phyloP scores from a whole-genome alignment of 2,113 vertebrate species.

The Oryzias celebensis region DNA sequence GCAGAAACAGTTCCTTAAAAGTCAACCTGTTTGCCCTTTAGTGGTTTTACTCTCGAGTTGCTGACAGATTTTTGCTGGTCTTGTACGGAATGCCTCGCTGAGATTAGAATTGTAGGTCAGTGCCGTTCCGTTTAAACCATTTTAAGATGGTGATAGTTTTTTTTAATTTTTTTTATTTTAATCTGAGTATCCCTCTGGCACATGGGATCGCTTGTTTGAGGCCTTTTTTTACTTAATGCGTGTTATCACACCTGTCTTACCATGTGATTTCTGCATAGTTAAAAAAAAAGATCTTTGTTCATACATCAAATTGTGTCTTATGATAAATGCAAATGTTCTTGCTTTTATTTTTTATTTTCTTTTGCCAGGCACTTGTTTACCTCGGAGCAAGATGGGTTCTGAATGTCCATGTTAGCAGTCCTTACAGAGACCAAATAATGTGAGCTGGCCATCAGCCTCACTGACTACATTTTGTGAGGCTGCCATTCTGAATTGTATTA shows the following conservation, averaged over 20 bases:
- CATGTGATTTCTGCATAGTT: conserved; percentile 22
- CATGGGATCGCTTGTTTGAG: conserved; percentile 62
- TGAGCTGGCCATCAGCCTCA: conserved; percentile 28
- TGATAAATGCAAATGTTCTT: conserved; percentile 9
- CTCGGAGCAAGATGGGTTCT: conserved; percentile 24
- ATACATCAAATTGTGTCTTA: conserved; percentile 19
- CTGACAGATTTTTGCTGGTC: conserved; percentile 43
- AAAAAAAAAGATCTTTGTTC: conserved; percentile 19
- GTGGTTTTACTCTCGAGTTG: conserved; percentile 48
- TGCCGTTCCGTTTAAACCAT: conserved; percentile 24
- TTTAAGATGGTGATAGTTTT: conserved; percentile 35
- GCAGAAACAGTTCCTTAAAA: conserved; percentile 34
- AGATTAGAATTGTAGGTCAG: conserved; percentile 22
- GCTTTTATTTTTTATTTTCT: conserved; percentile 4
- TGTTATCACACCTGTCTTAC: conserved; percentile 51
- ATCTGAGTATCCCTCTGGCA: conserved; percentile 61
- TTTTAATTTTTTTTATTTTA: conserved; percentile 42
- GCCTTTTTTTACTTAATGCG: conserved; percentile 61
- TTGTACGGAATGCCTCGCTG: conserved; percentile 22
- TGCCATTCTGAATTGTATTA: conserved; percentile 22
- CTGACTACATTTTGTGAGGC: conserved; percentile 34
- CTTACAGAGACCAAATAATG: conserved; percentile 57
- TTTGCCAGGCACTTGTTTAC: conserved; percentile 26
- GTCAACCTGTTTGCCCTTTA: conserved; percentile 30
- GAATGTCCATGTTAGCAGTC: conserved; percentile 21